Evolutionary conservation across 2,113 vertebrate genomes (phyloP).

Genomic region (Verasper variegatus): DNA sequence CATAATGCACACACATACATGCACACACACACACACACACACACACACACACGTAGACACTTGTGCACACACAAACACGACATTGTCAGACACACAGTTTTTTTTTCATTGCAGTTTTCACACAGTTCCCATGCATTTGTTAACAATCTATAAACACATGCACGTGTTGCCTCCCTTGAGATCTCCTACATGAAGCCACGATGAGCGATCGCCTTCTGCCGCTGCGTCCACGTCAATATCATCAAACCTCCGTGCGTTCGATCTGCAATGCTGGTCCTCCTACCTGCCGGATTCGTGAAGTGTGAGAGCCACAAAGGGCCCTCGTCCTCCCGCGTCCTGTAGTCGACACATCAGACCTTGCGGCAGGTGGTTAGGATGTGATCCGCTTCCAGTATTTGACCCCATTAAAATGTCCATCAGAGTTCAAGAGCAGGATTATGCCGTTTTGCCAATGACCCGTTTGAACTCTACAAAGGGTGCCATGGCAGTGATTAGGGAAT

Average conservation of each 20-base stretch:
- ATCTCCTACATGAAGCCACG: not conserved
- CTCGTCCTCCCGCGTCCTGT: slow-evolving; percentile 16
- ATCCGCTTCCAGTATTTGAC: slow-evolving; percentile 67
- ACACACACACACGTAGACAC: slow-evolving; percentile 41
- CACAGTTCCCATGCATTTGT: slow-evolving; percentile 28
- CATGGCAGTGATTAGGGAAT: slow-evolving; percentile 47
- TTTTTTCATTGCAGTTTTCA: slow-evolving; percentile 22
- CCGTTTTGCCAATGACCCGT: slow-evolving; percentile 51
- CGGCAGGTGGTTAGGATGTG: slow-evolving; percentile 28
- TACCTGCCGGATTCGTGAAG: slow-evolving; percentile 31
- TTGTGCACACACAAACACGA: slow-evolving; percentile 26
- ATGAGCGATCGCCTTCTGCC: slow-evolving; percentile 22
- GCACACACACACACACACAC: slow-evolving; percentile 35
- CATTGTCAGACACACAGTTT: slow-evolving; percentile 4
- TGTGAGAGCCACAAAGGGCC: not conserved
- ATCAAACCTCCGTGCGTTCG: slow-evolving; percentile 55
- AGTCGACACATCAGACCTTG: slow-evolving; percentile 22
- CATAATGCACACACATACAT: slow-evolving; percentile 47
- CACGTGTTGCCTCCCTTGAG: slow-evolving; percentile 22
- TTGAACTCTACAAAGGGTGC: slow-evolving; percentile 57
- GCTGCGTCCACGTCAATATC: slow-evolving; percentile 45
- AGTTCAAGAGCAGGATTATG: slow-evolving; percentile 73
- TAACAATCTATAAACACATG: slow-evolving; percentile 29
- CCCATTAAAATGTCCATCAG: slow-evolving; percentile 65
- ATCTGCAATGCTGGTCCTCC: not conserved